These are phyloP conservation scores for Apodemia duryi DNA, from an alignment of 2,888 invertebrate genomes.

Conservation along the genomic window DNA sequence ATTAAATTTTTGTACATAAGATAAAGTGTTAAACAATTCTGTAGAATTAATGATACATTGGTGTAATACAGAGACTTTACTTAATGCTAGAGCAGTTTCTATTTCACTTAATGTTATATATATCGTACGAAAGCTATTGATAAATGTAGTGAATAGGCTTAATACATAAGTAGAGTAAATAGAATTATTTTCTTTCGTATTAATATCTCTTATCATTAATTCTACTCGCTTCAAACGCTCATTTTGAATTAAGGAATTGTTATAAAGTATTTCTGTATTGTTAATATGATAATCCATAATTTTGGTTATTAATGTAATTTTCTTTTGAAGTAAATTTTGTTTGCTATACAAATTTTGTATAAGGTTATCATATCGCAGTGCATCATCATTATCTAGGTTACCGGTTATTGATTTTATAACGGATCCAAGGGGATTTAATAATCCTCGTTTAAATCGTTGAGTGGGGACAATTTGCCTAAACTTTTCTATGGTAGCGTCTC, in stretches of 20 bases:
- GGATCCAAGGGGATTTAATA: slow-evolving; percentile 27
- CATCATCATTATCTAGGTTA: slow-evolving; percentile 34
- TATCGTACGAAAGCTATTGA: slow-evolving; percentile 21
- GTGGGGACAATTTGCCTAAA: slow-evolving; percentile 22
- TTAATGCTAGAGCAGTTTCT: slow-evolving; percentile 23
- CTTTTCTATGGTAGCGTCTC: slow-evolving; percentile 23
- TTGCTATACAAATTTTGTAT: slow-evolving; percentile 26
- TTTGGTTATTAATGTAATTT: slow-evolving; percentile 27
- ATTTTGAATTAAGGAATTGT: slow-evolving; percentile 14
- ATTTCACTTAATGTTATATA: slow-evolving; percentile 21
- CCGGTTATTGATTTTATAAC: slow-evolving; percentile 33
- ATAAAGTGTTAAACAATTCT: background rate
- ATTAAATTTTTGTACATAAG: slow-evolving; percentile 15
- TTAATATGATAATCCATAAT: slow-evolving; percentile 26
- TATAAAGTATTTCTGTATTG: slow-evolving; percentile 20
- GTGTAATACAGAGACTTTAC: slow-evolving; percentile 22
- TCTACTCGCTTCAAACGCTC: slow-evolving; percentile 16
- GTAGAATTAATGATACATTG: slow-evolving; percentile 18
- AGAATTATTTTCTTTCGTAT: slow-evolving; percentile 21
- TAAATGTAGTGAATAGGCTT: slow-evolving; percentile 22
- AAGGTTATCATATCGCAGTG: slow-evolving; percentile 28
- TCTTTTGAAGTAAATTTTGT: slow-evolving; percentile 26
- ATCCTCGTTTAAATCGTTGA: slow-evolving; percentile 24
- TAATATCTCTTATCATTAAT: slow-evolving; percentile 16
- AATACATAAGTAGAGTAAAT: slow-evolving; percentile 22